Base-by-base conservation (phyloP, 2,113 vertebrate species). In the Tyrannus savana region DNA sequence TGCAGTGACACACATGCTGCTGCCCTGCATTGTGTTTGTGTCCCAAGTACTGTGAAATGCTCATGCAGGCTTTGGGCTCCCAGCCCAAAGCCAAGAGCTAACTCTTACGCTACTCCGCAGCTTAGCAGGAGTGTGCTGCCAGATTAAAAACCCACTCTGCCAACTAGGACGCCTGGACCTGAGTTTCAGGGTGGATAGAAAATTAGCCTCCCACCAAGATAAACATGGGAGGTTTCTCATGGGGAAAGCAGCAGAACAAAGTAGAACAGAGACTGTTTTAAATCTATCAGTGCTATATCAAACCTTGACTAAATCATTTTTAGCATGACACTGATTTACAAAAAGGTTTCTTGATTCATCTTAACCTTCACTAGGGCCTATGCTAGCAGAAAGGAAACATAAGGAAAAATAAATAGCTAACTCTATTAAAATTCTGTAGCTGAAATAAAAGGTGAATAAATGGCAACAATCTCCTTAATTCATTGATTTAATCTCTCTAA, bases 211-310 rank as follows among this genome's bases (percentile, higher is more conserved):
- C 9, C 27, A 19, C 21, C 39, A 19, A 6, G 18, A 2, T 10
- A 19, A 66, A 18, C 0, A 2, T 1, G 14, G 24, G 39, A 83
- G 39, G 47, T 35, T 59, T n/a, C 24, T 23, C 1, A 0, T 12
- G 5, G 30, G 35, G 21, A 47, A 83, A 73, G 50, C 28, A 49
- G 71, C n/a, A 85, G n/a, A 69, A 31, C 5, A 1, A 15, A 46
- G 37, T 6, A 64, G 30, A 44, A 4, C 9, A 4, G 14, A 66
- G 42, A 19, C n/a, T 55, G 35, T 35, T 84, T 87, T 75, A 28
- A 52, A 69, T 18, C 21, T 31, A 35, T 10, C 28, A 19, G 44
- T 31, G 33, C 15, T 83, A 5, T 25, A 59, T 7, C 10, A 80
- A 90, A 59, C 28, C 33, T 30, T 1, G 1, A 69, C 9, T 47